Percentiles rank a stretch among this genome's conserved stretches.
Evolutionary conservation across 2,113 vertebrate species (phyloP).

Genomic region (Beaufortia kweichowensis): DNA sequence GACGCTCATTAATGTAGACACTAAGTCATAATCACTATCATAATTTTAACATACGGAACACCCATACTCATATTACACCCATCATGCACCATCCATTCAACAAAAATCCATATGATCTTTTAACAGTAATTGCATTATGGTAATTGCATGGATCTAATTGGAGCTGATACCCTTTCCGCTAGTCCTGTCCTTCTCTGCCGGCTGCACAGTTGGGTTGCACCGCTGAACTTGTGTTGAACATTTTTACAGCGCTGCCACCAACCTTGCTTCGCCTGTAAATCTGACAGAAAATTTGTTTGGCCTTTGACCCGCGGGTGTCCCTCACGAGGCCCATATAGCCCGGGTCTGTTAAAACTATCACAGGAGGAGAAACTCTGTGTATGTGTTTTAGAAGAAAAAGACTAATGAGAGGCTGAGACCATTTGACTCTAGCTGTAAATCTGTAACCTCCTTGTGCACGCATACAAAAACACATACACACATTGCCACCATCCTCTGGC

Average conservation of each 20-base stretch:
- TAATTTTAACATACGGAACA: slow-evolving; percentile 15
- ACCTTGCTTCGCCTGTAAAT: slow-evolving; percentile 65
- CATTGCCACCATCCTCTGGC: slow-evolving; percentile 51
- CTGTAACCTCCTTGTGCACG: slow-evolving; percentile 35
- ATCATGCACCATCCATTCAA: background rate
- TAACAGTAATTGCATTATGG: background rate
- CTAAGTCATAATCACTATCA: slow-evolving; percentile 33
- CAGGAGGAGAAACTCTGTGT: slow-evolving; percentile 48
- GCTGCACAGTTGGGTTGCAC: slow-evolving; percentile 19
- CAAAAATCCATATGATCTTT: slow-evolving; percentile 4
- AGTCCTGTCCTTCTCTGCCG: slow-evolving; percentile 1
- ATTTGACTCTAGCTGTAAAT: slow-evolving; percentile 59
- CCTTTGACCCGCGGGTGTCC: slow-evolving; percentile 70
- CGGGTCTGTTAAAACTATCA: slow-evolving; percentile 74
- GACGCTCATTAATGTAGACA: slow-evolving; percentile 23
- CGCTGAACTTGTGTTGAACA: slow-evolving; percentile 53
- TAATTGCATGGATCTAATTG: slow-evolving; percentile 29
- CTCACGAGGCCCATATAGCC: slow-evolving; percentile 60
- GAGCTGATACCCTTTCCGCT: slow-evolving; percentile 7
- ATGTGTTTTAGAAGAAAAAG: slow-evolving; percentile 46
- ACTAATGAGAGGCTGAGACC: slow-evolving; percentile 66
- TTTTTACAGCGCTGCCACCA: slow-evolving; percentile 66
- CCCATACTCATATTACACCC: background rate
- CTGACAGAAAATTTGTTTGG: slow-evolving; percentile 77
- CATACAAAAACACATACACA: slow-evolving; percentile 27